phyloP scores from a whole-genome alignment of 2,888 invertebrate genomes.

The Penaeus monodon region DNA sequence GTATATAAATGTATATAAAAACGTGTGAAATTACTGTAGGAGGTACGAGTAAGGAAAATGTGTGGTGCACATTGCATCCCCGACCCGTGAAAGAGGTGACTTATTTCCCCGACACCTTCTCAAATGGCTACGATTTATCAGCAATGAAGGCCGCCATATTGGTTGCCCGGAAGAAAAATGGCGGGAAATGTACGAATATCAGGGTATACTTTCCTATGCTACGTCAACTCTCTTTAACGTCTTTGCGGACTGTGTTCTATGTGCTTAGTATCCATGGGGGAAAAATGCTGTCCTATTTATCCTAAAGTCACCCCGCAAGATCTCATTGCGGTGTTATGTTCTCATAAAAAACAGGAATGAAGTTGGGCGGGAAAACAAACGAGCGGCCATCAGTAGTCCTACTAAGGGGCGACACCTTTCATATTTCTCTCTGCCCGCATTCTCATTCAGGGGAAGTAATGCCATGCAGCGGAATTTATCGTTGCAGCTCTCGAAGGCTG shows the following conservation, averaged over 20 bases:
- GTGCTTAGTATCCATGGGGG: not conserved
- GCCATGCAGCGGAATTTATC: constrained; percentile 54
- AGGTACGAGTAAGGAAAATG: constrained; percentile 27
- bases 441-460: constrained; percentile 57
- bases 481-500: constrained; percentile 32
- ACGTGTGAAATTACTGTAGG: no score
- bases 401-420: constrained; percentile 60
- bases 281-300: not conserved
- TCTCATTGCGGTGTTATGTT: not conserved
- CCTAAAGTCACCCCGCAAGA: constrained; percentile 12
- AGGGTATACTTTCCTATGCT: constrained; percentile 48
- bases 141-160: constrained; percentile 62
- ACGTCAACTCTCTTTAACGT: constrained; percentile 29
- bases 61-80: constrained; percentile 42
- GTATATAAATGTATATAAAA: constrained; percentile 26
- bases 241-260: not conserved
- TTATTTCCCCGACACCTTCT: constrained; percentile 61
- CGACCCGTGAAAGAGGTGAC: constrained; percentile 59
- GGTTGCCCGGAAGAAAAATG: constrained; percentile 60
- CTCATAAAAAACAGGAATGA: constrained; percentile 33
- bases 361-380: constrained; percentile 42
- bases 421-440: constrained; percentile 54
- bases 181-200: constrained; percentile 59
- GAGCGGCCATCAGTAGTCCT: constrained; percentile 53
- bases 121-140: constrained; percentile 62